Conservation (phyloP, 2,888 invertebrate species). For the Heliconius hortense region DNA sequence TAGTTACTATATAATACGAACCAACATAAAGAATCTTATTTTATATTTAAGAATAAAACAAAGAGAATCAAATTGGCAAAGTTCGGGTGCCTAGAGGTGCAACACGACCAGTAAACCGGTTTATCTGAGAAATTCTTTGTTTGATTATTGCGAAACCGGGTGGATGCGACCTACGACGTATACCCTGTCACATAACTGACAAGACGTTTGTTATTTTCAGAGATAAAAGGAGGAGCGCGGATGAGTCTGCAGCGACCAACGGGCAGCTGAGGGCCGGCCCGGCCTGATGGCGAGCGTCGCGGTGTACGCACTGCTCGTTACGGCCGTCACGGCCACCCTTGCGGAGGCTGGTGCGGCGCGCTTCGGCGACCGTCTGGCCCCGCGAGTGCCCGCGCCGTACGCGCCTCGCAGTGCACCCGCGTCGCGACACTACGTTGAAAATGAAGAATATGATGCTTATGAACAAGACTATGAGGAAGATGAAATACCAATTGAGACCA, state of each 20-base stretch:
- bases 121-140: slow-evolving; percentile 67
- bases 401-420: slow-evolving; percentile 64
- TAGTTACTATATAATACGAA: background rate
- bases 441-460: slow-evolving; percentile 63
- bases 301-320: slow-evolving; percentile 63
- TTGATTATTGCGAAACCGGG: slow-evolving; percentile 61
- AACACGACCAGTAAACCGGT: slow-evolving; percentile 69
- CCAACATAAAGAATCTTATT: background rate
- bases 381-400: slow-evolving; percentile 70
- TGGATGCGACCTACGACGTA: slow-evolving; percentile 54
- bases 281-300: slow-evolving; percentile 68
- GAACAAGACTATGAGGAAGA: slow-evolving; percentile 66
- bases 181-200: slow-evolving; percentile 54
- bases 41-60: slow-evolving; percentile 56
- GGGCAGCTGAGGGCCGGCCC: slow-evolving; percentile 70
- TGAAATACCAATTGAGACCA: slow-evolving; percentile 53
- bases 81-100: slow-evolving; percentile 71
- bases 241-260: slow-evolving; percentile 62
- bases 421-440: slow-evolving; percentile 54
- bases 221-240: slow-evolving; percentile 55
- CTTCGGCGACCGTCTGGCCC: slow-evolving; percentile 71
- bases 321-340: slow-evolving; percentile 62
- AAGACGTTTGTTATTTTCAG: slow-evolving; percentile 60
- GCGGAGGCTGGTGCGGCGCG: slow-evolving; percentile 60
- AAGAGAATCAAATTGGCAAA: slow-evolving; percentile 69